Evolutionary conservation across 2,888 invertebrate species (phyloP).

Genomic region (Tuberolachnus salignus): DNA sequence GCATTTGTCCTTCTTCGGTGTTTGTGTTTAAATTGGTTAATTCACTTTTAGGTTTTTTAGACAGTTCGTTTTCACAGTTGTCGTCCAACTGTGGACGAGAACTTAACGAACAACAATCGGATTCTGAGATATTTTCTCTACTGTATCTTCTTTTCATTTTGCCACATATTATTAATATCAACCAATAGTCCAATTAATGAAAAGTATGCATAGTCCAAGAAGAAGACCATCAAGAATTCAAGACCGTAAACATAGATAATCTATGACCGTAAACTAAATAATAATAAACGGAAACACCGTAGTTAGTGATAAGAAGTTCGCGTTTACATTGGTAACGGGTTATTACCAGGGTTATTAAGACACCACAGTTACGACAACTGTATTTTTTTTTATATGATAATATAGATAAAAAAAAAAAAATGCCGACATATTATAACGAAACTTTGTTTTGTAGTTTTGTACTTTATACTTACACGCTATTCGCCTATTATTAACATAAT

Average conservation of each 20-base stretch:
- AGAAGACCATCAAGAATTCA: too few species aligned
- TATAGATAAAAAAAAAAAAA: conserved; percentile 2
- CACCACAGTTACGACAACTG: background rate
- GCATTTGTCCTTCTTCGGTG: background rate
- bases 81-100: background rate
- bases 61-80: conserved; percentile 22
- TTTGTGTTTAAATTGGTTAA: background rate
- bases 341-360: too few species aligned
- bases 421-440: conserved; percentile 1
- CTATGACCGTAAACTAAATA: too few species aligned
- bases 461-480: background rate
- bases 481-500: too few species aligned
- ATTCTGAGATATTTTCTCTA: background rate
- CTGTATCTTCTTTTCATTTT: conserved; percentile 31
- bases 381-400: background rate
- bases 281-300: too few species aligned
- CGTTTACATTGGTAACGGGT: too few species aligned
- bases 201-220: too few species aligned
- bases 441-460: background rate
- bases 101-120: background rate
- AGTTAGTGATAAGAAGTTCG: too few species aligned
- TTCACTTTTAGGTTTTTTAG: background rate
- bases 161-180: background rate
- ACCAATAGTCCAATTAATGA: background rate
- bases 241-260: too few species aligned